phyloP scores from a whole-genome alignment of 2,113 vertebrate genomes.

The pig (Sus scrofa) region DNA sequence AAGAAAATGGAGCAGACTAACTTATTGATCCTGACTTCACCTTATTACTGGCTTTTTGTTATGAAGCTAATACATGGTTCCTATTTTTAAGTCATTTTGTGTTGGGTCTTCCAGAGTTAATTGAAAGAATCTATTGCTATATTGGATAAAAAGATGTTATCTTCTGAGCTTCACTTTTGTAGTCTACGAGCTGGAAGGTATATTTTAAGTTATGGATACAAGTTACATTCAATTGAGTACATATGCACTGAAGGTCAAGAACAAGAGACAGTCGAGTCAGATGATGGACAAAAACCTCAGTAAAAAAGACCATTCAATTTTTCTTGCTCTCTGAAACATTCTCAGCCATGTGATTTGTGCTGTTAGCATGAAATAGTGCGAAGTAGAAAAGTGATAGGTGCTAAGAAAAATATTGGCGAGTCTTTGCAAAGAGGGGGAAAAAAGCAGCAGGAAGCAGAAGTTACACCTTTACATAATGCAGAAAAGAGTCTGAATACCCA shows the following conservation, averaged over 20 bases:
- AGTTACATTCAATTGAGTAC: neutral
- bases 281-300: neutral
- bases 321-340: neutral
- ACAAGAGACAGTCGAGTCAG: neutral
- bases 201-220: neutral
- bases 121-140: neutral
- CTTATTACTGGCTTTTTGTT: neutral
- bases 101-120: too few species aligned
- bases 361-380: neutral
- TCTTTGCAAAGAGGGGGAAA: neutral
- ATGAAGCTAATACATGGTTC: rapidly evolving
- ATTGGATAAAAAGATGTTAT: neutral
- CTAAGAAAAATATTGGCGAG: neutral
- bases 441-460: neutral
- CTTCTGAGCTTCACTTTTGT: too few species aligned
- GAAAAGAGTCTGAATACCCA: neutral
- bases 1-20: neutral
- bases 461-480: neutral
- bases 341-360: neutral
- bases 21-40: neutral
- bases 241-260: neutral
- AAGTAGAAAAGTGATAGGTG: neutral
- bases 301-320: neutral
- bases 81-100: neutral
- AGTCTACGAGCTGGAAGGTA: neutral